Evolutionary conservation across 92 coral and sea anemone species (phyloP), one percentile per base, ranked within the genome.

Genomic region (Epizoanthus stellaris): DNA sequence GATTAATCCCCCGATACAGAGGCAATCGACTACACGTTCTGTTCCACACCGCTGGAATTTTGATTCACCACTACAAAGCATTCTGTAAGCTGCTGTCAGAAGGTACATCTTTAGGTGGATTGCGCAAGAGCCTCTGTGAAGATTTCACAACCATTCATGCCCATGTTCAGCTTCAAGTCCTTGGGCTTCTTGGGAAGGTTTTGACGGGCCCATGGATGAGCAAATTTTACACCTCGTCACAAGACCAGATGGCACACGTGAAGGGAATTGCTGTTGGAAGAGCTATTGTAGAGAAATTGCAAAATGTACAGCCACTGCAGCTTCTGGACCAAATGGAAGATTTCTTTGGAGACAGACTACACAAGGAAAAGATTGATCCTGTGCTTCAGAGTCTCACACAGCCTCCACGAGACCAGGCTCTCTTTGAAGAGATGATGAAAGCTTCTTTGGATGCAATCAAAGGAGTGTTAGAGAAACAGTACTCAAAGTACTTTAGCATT

Each of bases 21-120:
- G 75, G 75, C 53, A 70, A 70, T 43, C 49, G 75, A 6, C 75
- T 70, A 36, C 75, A 70, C 7, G 53, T 70, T 70, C 75, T 43
- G 16, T 69, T 69, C 75, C 75, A 69, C 75, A 69, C 53, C 6
- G 43, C 45, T 69, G 75, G 75, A 69, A 23, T 36, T 36, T 21
- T 69, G 47, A 43, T 69, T 36, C 75, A 69, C 5, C 75, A 69
- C 53, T 16, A 17, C 53, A 36, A 4, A 36, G 2, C 53, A 43
- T 69, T 69, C 75, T 25, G 43, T 13, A 43, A 69, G 75, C 53
- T 69, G n/a, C 53, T 69, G 53, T 36, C 75, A 12, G 53, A 36
- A 36, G 75, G 75, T 69, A 43, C 75, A 3, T 69, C 75, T 3
- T 69, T 36, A 36, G 75, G 75, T 43, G 75, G 75, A 43, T 69